Conservation (phyloP, 2,797 vertebrate species). For the Eulemur rubriventer region DNA sequence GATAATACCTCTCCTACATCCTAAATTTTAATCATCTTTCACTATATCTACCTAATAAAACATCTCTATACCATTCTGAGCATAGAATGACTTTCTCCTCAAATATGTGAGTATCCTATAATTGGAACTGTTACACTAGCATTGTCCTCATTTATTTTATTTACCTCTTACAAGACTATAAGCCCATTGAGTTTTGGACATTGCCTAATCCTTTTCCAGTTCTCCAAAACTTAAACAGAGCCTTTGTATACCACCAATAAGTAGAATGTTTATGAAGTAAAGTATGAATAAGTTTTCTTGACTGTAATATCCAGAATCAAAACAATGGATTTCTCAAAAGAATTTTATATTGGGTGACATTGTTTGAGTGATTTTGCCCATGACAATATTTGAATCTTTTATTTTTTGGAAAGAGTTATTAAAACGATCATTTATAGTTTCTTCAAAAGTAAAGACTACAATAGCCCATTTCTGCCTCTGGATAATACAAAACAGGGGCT, state of each 20-base stretch:
- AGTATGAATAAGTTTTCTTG: not conserved
- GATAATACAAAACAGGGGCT: not conserved
- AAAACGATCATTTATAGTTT: not conserved
- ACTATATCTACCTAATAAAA: not conserved
- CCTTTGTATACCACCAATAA: not conserved
- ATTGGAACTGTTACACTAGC: not conserved
- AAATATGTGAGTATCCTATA: not conserved
- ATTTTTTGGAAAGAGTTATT: not conserved
- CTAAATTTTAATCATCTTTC: not conserved
- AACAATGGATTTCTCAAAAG: not conserved
- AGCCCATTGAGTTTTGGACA: not conserved
- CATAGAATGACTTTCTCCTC: not conserved
- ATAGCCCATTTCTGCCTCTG: not conserved
- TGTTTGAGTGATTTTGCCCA: not conserved
- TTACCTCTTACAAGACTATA: not conserved
- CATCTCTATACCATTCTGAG: not conserved
- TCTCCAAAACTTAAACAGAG: not conserved
- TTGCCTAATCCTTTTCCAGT: not conserved
- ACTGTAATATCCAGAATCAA: not conserved
- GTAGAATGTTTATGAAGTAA: not conserved
- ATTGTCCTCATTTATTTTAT: not conserved
- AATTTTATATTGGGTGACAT: not conserved
- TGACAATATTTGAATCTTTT: not conserved
- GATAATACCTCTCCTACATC: not conserved
- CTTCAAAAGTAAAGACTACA: not conserved